Evolutionary conservation across 2,797 vertebrate genomes (phyloP).

Genomic region (Hapalemur alaotrensis): DNA sequence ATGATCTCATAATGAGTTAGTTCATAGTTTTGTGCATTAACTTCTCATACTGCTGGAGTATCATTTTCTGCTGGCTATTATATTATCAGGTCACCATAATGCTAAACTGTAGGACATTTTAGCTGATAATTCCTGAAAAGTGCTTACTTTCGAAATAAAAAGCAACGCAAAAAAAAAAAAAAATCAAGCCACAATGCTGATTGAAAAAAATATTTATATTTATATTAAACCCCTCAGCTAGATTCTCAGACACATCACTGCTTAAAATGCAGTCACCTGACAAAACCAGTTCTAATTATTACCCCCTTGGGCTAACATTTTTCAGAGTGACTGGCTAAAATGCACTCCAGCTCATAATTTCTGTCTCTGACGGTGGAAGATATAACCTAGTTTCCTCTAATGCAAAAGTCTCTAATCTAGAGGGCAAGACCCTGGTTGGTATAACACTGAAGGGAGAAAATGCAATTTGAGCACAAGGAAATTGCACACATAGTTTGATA

Average conservation of each 20-base stretch:
- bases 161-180: constrained; percentile 79
- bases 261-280: constrained; percentile 89
- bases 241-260: constrained; percentile 90
- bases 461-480: constrained; percentile 88
- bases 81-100: constrained; percentile 78
- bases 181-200: constrained; percentile 87
- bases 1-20: constrained; percentile 64
- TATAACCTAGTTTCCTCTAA: constrained; percentile 89
- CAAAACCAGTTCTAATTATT: constrained; percentile 88
- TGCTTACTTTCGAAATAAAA: constrained; percentile 91
- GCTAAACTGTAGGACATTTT: constrained; percentile 86
- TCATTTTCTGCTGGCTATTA: constrained; percentile 79
- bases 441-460: constrained; percentile 87
- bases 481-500: constrained; percentile 87
- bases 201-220: constrained; percentile 91
- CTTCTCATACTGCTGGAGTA: constrained; percentile 69
- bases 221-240: constrained; percentile 92
- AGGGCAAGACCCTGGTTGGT: constrained; percentile 87
- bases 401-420: constrained; percentile 89
- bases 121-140: constrained; percentile 93
- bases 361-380: constrained; percentile 89
- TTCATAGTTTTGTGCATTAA: constrained; percentile 75
- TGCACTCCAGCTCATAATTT: constrained; percentile 88
- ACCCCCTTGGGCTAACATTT: constrained; percentile 87
- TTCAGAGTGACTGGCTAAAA: constrained; percentile 88